Evolutionary conservation across 1,140 invertebrate genomes (phyloP).

Genomic region (Caenorhabditis latens): DNA sequence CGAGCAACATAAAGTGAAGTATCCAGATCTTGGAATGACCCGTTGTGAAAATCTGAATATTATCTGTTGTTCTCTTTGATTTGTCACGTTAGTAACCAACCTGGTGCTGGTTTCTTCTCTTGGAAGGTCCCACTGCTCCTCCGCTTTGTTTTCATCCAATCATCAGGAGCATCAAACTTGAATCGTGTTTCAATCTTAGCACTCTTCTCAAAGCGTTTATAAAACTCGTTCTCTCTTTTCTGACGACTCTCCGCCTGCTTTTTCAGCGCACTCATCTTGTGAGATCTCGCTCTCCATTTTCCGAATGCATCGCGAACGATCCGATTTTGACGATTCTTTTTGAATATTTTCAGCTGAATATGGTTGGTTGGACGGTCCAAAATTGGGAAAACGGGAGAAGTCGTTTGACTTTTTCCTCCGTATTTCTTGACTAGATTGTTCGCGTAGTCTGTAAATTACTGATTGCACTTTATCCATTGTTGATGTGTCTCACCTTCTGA

Average conservation of each 20-base stretch:
- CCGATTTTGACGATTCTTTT: not conserved
- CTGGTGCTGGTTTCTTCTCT: not conserved
- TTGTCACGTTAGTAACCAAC: not conserved
- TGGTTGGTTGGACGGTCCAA: not conserved
- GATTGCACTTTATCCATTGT: not conserved
- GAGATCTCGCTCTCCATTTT: not conserved
- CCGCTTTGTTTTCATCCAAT: not conserved
- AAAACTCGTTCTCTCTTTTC: slow-evolving; percentile 4
- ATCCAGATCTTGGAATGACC: not conserved
- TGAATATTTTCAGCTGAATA: not conserved
- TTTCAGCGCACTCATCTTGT: not conserved
- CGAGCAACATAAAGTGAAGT: slow-evolving; percentile 16
- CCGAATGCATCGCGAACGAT: not conserved
- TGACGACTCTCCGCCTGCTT: not conserved
- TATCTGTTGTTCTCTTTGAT: not conserved
- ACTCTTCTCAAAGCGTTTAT: not conserved
- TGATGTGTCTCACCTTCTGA: not conserved
- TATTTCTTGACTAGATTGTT: not conserved
- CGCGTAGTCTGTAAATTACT: not conserved
- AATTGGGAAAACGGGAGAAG: not conserved
- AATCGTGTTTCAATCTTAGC: not conserved
- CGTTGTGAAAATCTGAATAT: not conserved
- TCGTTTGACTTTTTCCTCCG: not conserved
- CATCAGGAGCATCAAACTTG: slow-evolving; percentile 37
- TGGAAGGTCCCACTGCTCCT: not conserved